Evolutionary conservation across 1,140 invertebrate species (phyloP), one percentile per base, ranked within the genome.

Genomic region (Heliconius hewitsoni): DNA sequence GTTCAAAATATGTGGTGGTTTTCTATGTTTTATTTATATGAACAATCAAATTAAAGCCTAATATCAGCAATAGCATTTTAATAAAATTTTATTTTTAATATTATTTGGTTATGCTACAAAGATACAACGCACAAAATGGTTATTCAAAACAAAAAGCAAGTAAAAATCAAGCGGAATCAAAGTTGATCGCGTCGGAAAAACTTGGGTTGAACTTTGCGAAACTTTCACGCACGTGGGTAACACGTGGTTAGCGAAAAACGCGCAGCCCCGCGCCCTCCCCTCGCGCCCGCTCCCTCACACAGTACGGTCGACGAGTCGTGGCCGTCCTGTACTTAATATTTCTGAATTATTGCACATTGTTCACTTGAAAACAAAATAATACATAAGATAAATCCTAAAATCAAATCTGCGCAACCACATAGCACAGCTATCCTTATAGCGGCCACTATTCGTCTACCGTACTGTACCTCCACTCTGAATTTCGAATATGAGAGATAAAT

Each of bases 221-320:
- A 77, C 16, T 77, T 77, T 72, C 46, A 75, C 57, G 52, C 78
- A 79, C 78, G 73, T 79, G 73, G 73, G 52, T 71, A 75, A 66
- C 77, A 79, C 78, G 73, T 79, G 78, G 73, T 74, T 52, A 66
- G 73, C 46, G 72, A 75, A 75, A 79, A 75, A 79, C 42, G 66
- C 78, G 73, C 77, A 57, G 55, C 74, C 18, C 74, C 74, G 74
- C 74, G 74, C 74, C 27, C 37, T 30, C 74, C 57, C 23, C 42
- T 55, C 57, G 34, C 74, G 34, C 74, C 19, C 37, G 34, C 34
- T 37, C 37, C 55, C 46, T 70, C 66, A 70, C 23, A 52, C 5
- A 52, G 50, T 52, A 52, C 16, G 50, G 50, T 18, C 50, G 50
- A 52, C 18, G 5, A 52, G 50, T 52, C 16, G 5, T 52, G 50